Conservation (phyloP, 2,113 vertebrate species). For the Phycodurus eques region DNA sequence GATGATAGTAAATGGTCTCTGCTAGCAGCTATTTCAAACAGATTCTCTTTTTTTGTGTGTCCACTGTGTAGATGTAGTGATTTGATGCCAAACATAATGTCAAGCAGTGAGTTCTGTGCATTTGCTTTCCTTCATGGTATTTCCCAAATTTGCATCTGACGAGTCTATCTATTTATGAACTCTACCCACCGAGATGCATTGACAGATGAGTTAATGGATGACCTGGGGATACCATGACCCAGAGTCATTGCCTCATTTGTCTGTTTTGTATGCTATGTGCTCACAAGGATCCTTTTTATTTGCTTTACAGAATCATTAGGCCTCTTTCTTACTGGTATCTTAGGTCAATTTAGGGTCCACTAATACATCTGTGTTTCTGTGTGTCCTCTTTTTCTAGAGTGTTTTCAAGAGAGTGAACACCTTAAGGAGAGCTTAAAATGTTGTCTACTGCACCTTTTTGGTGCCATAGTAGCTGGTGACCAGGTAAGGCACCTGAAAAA, state of each 20-base stretch:
- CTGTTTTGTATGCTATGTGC: conserved; percentile 13
- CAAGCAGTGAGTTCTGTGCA: conserved; percentile 6
- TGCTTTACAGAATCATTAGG: conserved; percentile 5
- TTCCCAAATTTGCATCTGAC: neutral
- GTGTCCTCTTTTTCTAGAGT: conserved; percentile 76
- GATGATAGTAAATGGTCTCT: conserved; percentile 45
- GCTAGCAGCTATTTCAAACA: conserved; percentile 46
- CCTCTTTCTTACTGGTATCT: neutral
- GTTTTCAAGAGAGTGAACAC: conserved; percentile 98
- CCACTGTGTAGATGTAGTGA: conserved; percentile 23
- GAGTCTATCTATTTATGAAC: neutral
- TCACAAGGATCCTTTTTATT: conserved; percentile 11
- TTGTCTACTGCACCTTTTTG: conserved; percentile 94
- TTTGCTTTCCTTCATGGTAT: neutral
- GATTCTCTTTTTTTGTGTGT: conserved; percentile 18
- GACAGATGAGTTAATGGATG: conserved; percentile 60
- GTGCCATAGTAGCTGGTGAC: conserved; percentile 90
- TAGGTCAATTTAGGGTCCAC: neutral
- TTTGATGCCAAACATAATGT: conserved; percentile 38
- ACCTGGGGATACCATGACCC: conserved; percentile 35
- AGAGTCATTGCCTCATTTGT: conserved; percentile 20
- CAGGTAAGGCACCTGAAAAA: conserved; percentile 78
- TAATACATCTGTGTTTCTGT: conserved; percentile 14
- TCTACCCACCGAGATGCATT: conserved; percentile 31
- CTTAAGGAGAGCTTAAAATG: conserved; percentile 96